Percentiles rank a stretch among this genome's conserved stretches.
Evolutionary conservation across 2,113 vertebrate species (phyloP).

Genomic region (Coregonus clupeaformis): DNA sequence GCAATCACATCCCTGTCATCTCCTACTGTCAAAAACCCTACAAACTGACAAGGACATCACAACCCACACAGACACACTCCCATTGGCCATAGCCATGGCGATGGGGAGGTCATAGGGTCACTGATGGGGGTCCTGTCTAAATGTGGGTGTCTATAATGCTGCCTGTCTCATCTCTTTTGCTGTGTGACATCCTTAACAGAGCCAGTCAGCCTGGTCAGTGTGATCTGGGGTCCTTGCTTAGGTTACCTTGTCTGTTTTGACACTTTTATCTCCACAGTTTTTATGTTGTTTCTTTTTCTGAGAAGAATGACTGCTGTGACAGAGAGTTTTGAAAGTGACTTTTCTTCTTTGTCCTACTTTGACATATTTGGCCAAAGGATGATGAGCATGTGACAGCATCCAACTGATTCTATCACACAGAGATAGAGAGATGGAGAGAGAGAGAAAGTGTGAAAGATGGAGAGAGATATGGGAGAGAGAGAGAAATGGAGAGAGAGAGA

Average conservation of each 20-base stretch:
- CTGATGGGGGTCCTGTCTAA: conserved; percentile 51
- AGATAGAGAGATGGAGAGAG: conserved; percentile 1
- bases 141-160: not conserved
- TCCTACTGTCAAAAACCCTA: conserved; percentile 34
- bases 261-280: not conserved
- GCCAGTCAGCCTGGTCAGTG: conserved; percentile 17
- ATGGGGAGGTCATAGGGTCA: conserved; percentile 38
- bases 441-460: not conserved
- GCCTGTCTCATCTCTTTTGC: not conserved
- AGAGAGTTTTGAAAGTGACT: not conserved
- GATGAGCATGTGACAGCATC: not conserved
- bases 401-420: conserved; percentile 9
- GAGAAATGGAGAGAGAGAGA: not conserved
- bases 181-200: not conserved
- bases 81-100: conserved; percentile 24
- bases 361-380: conserved; percentile 33
- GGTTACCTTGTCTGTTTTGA: conserved; percentile 2
- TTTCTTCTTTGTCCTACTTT: conserved; percentile 17
- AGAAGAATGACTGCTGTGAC: not conserved
- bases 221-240: not conserved
- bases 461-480: conserved; percentile 7
- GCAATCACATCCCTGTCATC: conserved; percentile 53
- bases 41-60: conserved; percentile 23
- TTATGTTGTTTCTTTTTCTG: too few species aligned
- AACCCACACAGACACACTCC: conserved; percentile 17